These are phyloP conservation scores for Harpegnathos saltator DNA, from an alignment of 1,140 invertebrate genomes.

Conservation along the genomic window DNA sequence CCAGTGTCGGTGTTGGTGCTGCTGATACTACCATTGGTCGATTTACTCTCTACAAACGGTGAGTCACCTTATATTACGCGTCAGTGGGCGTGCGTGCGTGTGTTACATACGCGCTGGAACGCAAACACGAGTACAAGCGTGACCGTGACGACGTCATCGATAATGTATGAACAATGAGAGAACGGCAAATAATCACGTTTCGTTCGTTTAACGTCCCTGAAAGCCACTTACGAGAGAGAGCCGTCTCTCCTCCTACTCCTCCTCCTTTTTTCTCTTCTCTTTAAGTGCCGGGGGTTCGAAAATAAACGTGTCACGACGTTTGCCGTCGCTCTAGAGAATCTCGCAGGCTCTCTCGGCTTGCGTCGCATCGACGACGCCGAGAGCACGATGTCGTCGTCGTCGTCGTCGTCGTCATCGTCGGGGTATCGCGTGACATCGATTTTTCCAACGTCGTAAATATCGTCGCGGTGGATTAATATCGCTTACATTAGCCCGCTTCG, in stretches of 20 bases:
- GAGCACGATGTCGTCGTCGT: background rate
- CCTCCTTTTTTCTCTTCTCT: no score
- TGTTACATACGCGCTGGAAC: no score
- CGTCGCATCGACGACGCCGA: background rate
- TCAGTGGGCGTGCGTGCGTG: background rate
- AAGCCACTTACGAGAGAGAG: slow-evolving; percentile 19
- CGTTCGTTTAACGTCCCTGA: slow-evolving; percentile 41
- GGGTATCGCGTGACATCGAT: background rate
- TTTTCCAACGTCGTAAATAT: background rate
- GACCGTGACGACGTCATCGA: slow-evolving; percentile 9
- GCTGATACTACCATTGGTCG: slow-evolving; percentile 73
- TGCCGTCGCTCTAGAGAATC: slow-evolving; percentile 24
- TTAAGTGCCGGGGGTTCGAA: no score
- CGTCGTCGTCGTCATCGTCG: no score
- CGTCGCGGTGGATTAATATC: background rate
- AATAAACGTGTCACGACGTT: slow-evolving; percentile 1
- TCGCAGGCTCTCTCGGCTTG: slow-evolving; percentile 6
- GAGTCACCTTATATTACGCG: slow-evolving; percentile 73
- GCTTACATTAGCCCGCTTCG: no score
- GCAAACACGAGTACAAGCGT: background rate
- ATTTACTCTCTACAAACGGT: slow-evolving; percentile 82
- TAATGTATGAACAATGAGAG: slow-evolving; percentile 50
- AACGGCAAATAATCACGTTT: slow-evolving; percentile 52
- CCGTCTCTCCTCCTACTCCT: background rate
- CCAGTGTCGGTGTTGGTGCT: slow-evolving; percentile 77